Conservation (phyloP, 2,888 invertebrate species). For the Lobophora halterata region DNA sequence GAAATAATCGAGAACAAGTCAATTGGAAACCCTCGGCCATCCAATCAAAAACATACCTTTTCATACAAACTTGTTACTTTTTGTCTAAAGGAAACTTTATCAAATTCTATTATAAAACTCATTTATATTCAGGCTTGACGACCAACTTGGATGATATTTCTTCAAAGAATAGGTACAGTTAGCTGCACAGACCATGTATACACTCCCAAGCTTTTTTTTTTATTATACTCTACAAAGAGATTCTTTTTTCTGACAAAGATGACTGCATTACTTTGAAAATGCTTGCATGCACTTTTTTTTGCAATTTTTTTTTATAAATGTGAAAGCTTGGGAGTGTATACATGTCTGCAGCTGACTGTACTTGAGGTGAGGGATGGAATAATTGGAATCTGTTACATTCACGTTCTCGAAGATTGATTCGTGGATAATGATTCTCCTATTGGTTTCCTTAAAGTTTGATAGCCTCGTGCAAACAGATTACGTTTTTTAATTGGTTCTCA, state of each 20-base stretch:
- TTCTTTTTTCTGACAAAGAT: too few relatives aligned
- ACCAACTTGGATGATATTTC: conserved; percentile 44
- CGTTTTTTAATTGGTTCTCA: conserved; percentile 21
- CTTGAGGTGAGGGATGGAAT: conserved; percentile 25
- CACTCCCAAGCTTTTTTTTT: too few relatives aligned
- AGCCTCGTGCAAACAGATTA: conserved; percentile 13
- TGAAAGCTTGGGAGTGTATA: too few relatives aligned
- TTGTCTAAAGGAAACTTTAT: conserved; percentile 51
- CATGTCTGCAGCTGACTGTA: too few relatives aligned
- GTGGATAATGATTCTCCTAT: conserved; percentile 20
- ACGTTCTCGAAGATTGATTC: conserved; percentile 27
- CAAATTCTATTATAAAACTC: conserved; percentile 56
- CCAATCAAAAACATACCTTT: conserved; percentile 44
- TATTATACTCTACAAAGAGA: too few relatives aligned
- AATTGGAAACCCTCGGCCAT: conserved; percentile 26
- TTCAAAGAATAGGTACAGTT: conserved; percentile 38
- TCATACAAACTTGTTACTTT: conserved; percentile 46
- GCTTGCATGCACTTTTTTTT: too few relatives aligned
- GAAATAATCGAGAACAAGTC: too few relatives aligned
- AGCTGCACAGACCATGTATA: too few relatives aligned
- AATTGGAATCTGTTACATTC: conserved; percentile 29
- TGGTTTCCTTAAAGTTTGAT: conserved; percentile 16
- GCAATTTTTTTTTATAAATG: too few relatives aligned
- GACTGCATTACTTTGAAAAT: too few relatives aligned
- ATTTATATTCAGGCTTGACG: conserved; percentile 53